These are phyloP conservation scores for Hydrozoanthus tunicans DNA, from an alignment of 64 coral and sea anemone genomes.

Conservation along the genomic window DNA sequence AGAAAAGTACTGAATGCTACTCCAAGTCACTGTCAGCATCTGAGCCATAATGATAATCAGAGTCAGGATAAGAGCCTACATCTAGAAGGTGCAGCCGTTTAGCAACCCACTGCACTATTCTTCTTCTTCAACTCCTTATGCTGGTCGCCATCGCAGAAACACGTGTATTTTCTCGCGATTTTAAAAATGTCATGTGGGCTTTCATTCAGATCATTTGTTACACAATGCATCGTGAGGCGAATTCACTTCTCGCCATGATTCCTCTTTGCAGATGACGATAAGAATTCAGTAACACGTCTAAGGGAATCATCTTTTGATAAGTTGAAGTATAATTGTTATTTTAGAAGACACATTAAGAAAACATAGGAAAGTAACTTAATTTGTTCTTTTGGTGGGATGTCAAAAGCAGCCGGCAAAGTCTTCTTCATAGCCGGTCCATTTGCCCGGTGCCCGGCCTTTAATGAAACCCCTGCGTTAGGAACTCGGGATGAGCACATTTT, in stretches of 20 bases:
- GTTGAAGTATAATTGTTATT: too few species aligned
- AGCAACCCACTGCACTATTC: slow-evolving; percentile 22
- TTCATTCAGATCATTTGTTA: too few species aligned
- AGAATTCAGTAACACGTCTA: too few species aligned
- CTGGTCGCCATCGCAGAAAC: neutral
- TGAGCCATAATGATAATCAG: slow-evolving; percentile 26
- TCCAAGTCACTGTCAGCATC: slow-evolving; percentile 21
- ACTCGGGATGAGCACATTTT: too few species aligned
- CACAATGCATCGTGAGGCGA: too few species aligned
- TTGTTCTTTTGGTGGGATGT: neutral
- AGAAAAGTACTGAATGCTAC: slow-evolving; percentile 16
- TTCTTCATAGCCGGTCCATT: slow-evolving; percentile 39
- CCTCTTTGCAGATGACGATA: too few species aligned
- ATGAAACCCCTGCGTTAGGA: slow-evolving; percentile 2
- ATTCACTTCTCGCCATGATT: too few species aligned
- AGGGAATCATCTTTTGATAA: too few species aligned
- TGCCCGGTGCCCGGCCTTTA: slow-evolving; percentile 50
- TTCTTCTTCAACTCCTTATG: slow-evolving; percentile 44
- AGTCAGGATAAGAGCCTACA: slow-evolving; percentile 16
- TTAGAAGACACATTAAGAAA: neutral
- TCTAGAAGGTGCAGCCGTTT: slow-evolving; percentile 21
- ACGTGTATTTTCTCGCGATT: too few species aligned
- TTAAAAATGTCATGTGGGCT: too few species aligned
- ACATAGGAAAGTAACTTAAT: too few species aligned
- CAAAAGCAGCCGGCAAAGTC: slow-evolving; percentile 2